Percentiles rank a stretch among this genome's conserved stretches.
These are phyloP conservation scores for Xestia rhomboidea DNA, from an alignment of 2,888 invertebrate species.

Conservation along the genomic window DNA sequence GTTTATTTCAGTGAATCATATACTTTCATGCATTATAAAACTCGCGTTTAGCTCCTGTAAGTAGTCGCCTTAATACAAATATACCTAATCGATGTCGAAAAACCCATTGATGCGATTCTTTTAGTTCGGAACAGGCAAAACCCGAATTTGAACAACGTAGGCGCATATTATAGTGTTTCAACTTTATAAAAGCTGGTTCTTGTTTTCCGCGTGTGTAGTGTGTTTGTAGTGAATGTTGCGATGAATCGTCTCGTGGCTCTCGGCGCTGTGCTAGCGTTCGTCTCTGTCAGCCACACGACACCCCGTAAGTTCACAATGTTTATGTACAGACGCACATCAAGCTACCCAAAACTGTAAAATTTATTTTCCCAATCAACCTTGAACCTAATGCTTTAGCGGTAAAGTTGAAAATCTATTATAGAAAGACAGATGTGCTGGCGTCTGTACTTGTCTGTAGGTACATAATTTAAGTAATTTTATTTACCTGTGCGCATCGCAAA, in stretches of 20 bases:
- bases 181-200: slow-evolving; percentile 28
- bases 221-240: slow-evolving; percentile 9
- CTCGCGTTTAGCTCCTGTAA: no score
- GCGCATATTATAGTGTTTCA: not conserved
- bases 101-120: slow-evolving; percentile 65
- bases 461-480: not conserved
- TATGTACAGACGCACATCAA: not conserved
- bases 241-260: slow-evolving; percentile 11
- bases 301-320: slow-evolving; percentile 21
- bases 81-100: slow-evolving; percentile 9
- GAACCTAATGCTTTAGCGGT: no score
- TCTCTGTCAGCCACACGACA: slow-evolving; percentile 15
- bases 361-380: no score
- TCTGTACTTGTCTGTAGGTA: not conserved
- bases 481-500: slow-evolving; percentile 6
- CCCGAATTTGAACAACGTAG: not conserved
- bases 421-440: no score
- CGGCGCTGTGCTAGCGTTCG: slow-evolving; percentile 6
- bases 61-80: no score
- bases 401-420: no score
- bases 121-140: slow-evolving; percentile 78
- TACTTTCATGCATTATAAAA: no score
- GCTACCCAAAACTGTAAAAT: no score
- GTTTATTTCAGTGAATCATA: no score
- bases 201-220: slow-evolving; percentile 1